Base-by-base conservation (phyloP, 2,888 invertebrate species). In the Agrypnus murinus region DNA sequence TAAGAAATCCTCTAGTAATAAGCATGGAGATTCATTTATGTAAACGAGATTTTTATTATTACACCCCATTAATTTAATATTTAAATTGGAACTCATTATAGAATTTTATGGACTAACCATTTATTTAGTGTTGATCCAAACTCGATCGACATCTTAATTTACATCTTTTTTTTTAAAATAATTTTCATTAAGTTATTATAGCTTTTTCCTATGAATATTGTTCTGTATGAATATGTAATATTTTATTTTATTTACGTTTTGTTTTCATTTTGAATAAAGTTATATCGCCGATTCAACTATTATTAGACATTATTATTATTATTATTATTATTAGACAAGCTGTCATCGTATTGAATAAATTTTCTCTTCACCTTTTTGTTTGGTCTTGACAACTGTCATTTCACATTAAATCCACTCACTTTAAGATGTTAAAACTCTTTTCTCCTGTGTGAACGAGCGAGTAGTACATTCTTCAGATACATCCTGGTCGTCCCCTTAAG, bases 241-340 rank as follows among this genome's bases (percentile, higher is more conserved):
- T n/a, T n/a, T n/a, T n/a, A n/a, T n/a, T n/a, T 25, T 5, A 5
- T 25, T 25, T 25, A 25, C 3, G 25, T 25, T 25, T 25, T 25
- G 25, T 25, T 25, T 25, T 25, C 25, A 25, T 25, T 3, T 25
- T 25, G 5, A 25, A 25, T 25, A 25, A 5, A 25, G 25, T 25
- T 43, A 43, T 12, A 43, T 43, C 7, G 15, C 10, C 0, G n/a
- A n/a, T n/a, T 5, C 25, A 25, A 25, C 25, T 25, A 25, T 25
- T 25, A 25, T 3, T 25, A 25, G 25, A 25, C 4, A 2, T 38
- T 38, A n/a, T n/a, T 7, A 5, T 38, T n/a, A n/a, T 38, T n/a
- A n/a, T n/a, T n/a, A n/a, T n/a, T n/a, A n/a, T n/a, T 43, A 43
- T 7, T 45, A 45, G 59, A 60, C 59, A 45, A 45, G 59, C 59